phyloP scores from a whole-genome alignment of 2,797 vertebrate genomes.

The Hyperoplus immaculatus region DNA sequence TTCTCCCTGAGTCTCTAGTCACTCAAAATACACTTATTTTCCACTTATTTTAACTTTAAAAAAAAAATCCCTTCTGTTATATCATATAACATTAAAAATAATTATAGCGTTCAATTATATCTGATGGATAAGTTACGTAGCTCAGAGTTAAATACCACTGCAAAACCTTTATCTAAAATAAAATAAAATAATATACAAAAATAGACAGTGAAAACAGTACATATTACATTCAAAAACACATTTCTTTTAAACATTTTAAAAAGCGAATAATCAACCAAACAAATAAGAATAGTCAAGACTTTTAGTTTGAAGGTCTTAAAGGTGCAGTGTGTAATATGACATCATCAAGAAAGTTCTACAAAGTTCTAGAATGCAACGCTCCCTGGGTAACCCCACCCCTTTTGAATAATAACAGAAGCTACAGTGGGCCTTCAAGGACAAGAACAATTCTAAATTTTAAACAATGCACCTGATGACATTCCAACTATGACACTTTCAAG shows the following conservation, averaged over 20 bases:
- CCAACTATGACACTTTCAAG: too few species aligned
- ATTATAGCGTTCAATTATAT: slow-evolving; percentile 13
- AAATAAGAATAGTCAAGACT: not conserved
- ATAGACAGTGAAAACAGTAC: slow-evolving; percentile 16
- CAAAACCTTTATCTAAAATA: slow-evolving; percentile 29
- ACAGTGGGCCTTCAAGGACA: too few species aligned
- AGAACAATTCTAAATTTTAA: too few species aligned
- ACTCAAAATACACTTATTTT: too few species aligned
- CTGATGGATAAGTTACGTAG: not conserved
- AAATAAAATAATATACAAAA: slow-evolving; percentile 4
- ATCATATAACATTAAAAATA: not conserved
- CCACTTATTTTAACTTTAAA: too few species aligned
- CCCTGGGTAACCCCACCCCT: too few species aligned
- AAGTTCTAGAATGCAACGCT: too few species aligned
- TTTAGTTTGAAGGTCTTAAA: not conserved
- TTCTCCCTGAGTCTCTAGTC: slow-evolving; percentile 18
- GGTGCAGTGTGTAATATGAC: too few species aligned
- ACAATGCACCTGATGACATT: too few species aligned
- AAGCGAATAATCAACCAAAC: not conserved
- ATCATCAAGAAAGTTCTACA: too few species aligned
- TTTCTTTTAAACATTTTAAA: too few species aligned
- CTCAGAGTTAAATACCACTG: slow-evolving; percentile 11
- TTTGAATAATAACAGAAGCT: too few species aligned
- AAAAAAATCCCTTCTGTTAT: slow-evolving; percentile 4
- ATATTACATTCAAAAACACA: not conserved